Evolutionary conservation across 2,113 vertebrate genomes (phyloP).

Genomic region (Taxidea taxus): DNA sequence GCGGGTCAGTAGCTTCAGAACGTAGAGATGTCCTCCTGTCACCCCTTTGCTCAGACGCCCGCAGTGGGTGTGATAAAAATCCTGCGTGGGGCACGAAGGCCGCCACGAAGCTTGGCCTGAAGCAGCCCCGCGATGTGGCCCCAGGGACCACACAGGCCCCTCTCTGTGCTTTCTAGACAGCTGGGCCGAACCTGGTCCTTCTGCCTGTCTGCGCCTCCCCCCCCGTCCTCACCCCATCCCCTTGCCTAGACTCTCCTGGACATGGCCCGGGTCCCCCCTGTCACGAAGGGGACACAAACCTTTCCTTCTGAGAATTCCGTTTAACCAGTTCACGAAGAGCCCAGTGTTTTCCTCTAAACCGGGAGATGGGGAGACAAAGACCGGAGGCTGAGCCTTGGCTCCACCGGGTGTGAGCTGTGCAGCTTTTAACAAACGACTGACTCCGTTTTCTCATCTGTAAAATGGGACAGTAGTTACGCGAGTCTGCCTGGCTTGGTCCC

Average conservation of each 20-base stretch:
- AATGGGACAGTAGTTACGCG: neutral
- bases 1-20: neutral
- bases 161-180: neutral
- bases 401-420: neutral
- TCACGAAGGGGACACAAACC: too few relatives aligned
- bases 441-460: neutral
- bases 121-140: rapidly evolving
- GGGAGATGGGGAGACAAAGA: neutral
- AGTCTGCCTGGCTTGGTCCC: rapidly evolving
- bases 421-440: neutral
- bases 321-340: neutral
- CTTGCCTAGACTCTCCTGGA: too few relatives aligned
- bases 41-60: neutral
- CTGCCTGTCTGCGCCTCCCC: rapidly evolving
- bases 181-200: neutral
- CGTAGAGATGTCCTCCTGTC: neutral
- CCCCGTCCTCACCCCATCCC: rapidly evolving
- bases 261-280: neutral
- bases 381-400: neutral
- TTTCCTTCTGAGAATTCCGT: neutral
- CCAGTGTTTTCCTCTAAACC: neutral
- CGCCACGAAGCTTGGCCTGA: rapidly evolving
- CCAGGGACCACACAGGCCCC: too few relatives aligned
- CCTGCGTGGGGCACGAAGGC: too few relatives aligned
- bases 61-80: neutral